phyloP scores from a whole-genome alignment of 2,113 vertebrate species.

The Shinisaurus crocodilurus region DNA sequence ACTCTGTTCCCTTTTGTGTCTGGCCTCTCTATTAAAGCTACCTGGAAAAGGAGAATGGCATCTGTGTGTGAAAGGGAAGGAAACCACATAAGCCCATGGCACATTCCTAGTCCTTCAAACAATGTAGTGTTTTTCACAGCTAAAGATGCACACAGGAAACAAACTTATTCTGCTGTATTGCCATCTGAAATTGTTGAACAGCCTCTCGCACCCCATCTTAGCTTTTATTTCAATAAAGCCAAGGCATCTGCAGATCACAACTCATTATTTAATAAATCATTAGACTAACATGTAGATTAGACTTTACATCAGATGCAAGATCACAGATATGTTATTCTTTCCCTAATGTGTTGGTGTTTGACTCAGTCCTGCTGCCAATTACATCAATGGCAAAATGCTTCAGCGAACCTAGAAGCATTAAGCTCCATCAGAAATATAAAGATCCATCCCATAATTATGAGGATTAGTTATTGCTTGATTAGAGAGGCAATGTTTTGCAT shows the following conservation, averaged over 20 bases:
- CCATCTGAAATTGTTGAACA: neutral
- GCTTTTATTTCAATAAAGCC: neutral
- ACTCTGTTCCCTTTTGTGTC: no score
- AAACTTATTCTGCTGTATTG: neutral
- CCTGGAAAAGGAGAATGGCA: neutral
- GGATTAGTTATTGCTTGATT: neutral
- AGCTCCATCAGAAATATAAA: conserved; percentile 2
- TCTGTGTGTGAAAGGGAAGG: neutral
- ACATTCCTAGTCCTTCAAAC: neutral
- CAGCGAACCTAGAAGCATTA: neutral
- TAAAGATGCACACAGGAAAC: accelerated
- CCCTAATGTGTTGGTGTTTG: neutral
- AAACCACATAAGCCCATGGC: neutral
- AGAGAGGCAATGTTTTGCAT: neutral
- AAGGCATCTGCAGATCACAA: neutral
- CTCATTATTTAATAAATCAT: neutral
- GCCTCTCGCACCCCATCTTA: neutral
- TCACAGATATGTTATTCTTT: neutral
- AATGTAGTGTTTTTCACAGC: neutral
- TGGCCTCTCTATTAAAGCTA: neutral
- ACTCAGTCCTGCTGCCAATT: neutral
- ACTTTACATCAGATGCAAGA: neutral
- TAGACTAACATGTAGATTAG: neutral
- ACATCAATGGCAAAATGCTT: conserved; percentile 23
- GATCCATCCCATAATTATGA: conserved; percentile 4